Percentiles rank a stretch among this genome's conserved stretches.
Conservation (phyloP, 2,888 invertebrate genomes). For the Empis stercorea region DNA sequence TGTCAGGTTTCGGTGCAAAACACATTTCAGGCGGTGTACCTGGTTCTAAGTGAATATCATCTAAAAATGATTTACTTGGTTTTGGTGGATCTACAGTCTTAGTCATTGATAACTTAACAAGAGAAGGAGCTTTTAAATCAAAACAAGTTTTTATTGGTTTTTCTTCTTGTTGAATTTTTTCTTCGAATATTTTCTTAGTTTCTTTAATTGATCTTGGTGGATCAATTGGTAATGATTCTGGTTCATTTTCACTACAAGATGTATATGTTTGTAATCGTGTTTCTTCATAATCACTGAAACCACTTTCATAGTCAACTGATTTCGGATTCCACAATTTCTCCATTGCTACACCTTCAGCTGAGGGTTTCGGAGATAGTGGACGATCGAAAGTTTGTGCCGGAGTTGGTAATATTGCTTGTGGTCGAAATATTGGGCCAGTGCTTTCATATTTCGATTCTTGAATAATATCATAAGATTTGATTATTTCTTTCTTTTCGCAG, state of each 20-base stretch:
- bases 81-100: slow-evolving; percentile 17
- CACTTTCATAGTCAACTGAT: slow-evolving; percentile 21
- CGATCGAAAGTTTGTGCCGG: slow-evolving; percentile 26
- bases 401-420: slow-evolving; percentile 27
- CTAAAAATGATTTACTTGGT: slow-evolving; percentile 36
- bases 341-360: slow-evolving; percentile 51
- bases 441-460: slow-evolving; percentile 27
- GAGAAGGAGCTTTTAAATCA: slow-evolving; percentile 38
- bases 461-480: slow-evolving; percentile 18
- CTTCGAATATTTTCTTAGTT: slow-evolving; percentile 24
- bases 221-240: slow-evolving; percentile 17
- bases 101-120: slow-evolving; percentile 36
- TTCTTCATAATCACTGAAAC: slow-evolving; percentile 20
- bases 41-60: slow-evolving; percentile 45
- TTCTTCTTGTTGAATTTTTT: slow-evolving; percentile 17
- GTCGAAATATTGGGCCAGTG: slow-evolving; percentile 30
- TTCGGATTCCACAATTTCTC: slow-evolving; percentile 50
- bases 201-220: slow-evolving; percentile 22
- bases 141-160: slow-evolving; percentile 19
- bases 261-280: slow-evolving; percentile 13
- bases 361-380: slow-evolving; percentile 43
- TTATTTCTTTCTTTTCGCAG: slow-evolving; percentile 12
- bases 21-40: slow-evolving; percentile 56
- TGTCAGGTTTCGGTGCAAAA: slow-evolving; percentile 41
- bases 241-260: slow-evolving; percentile 12